Evolutionary conservation across 2,888 invertebrate species (phyloP), one percentile per base, ranked within the genome.

Genomic region (Chouioia cunea): DNA sequence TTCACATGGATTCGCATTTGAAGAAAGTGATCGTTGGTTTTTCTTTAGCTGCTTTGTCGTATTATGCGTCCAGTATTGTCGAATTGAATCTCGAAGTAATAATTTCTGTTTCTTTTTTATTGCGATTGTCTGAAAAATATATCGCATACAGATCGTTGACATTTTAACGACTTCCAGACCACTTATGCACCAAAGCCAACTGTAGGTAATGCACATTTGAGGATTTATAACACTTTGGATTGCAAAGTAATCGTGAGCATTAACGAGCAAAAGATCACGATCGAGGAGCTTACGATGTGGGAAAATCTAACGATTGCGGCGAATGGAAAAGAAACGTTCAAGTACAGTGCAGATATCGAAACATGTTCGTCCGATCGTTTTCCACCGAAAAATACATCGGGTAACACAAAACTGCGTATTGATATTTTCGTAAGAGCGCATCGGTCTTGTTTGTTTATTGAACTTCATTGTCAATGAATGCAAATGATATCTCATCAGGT

Each of bases 21-120:
- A 94, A 96, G 81, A 93, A 95, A 83, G 92, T 99, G 87, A 91
- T 92, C 0, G 88, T 91, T 79, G 99, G 99, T 4, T 97, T 97
- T 53, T 81, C 96, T 22, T 83, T 99, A 0, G 96, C 97, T 0
- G 93, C 93, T 0, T 71, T 90, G 0, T 92, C 98, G 0, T 99
- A 98, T 82, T 86, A 93, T 14, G 87, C 95, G 43, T 96, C 98
- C 1, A 97, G 93, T 4, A 80, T 94, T 16, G 90, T 98, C 1
- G 95, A 97, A 85, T 81, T 94, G 0, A 84, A 89, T 48, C 87
- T 96, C 67, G 90, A 94, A 90, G 93, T 92, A 82, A 27, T 27
- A n/a, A n/a, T n/a, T n/a, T n/a, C n/a, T n/a, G 27, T 27, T 27
- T 27, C 27, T 4, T 27, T 27, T 2, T 27, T 27, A 6, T 27